Evolutionary conservation across 2,888 invertebrate genomes (phyloP).

Genomic region (Acanthosepion esculentum): DNA sequence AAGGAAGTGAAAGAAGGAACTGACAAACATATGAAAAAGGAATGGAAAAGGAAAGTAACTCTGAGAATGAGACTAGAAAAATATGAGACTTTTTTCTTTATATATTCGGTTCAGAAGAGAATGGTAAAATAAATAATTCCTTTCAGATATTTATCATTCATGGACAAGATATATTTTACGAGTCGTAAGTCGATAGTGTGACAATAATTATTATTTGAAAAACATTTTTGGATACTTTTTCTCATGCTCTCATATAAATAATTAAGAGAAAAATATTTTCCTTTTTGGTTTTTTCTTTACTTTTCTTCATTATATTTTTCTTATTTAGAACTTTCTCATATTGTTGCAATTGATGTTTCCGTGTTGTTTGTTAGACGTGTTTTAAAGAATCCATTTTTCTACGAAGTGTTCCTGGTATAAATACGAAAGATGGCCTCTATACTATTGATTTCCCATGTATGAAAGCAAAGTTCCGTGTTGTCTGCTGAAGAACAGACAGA

Average conservation of each 20-base stretch:
- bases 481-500: too few relatives aligned
- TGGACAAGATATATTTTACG: neutral
- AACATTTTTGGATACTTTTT: neutral
- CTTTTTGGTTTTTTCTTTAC: too few relatives aligned
- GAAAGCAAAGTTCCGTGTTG: too few relatives aligned
- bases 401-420: too few relatives aligned
- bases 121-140: neutral
- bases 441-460: too few relatives aligned
- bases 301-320: too few relatives aligned
- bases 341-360: too few relatives aligned
- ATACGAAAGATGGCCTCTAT: too few relatives aligned
- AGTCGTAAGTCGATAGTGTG: neutral
- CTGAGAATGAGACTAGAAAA: neutral
- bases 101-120: neutral
- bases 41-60: neutral
- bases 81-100: neutral
- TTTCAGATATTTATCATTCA: neutral
- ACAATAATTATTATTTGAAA: neutral
- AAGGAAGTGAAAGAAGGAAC: neutral
- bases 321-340: too few relatives aligned
- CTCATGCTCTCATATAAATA: too few relatives aligned
- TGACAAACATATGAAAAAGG: neutral
- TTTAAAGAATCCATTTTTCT: too few relatives aligned
- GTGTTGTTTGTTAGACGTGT: too few relatives aligned
- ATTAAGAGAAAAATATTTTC: neutral